Conservation (phyloP, 1,140 invertebrate species). For the Chrysomallon squamiferum region DNA sequence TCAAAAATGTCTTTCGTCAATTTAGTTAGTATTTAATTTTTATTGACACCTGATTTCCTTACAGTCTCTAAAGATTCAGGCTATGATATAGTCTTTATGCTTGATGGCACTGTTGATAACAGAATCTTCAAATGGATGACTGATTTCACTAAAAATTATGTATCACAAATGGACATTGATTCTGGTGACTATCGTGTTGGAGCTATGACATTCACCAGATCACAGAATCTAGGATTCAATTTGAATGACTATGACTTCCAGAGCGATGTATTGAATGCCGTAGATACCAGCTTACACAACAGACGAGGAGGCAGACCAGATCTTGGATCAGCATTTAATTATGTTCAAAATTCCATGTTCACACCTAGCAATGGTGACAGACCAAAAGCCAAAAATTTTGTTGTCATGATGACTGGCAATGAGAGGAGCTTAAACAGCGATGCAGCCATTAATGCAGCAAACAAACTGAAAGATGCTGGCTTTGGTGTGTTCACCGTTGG, state of each 20-base stretch:
- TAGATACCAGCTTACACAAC: neutral
- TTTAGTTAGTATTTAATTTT: too few species aligned
- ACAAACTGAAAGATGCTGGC: neutral
- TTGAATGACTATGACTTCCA: constrained; percentile 36
- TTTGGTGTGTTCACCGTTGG: constrained; percentile 1
- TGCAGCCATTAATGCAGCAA: neutral
- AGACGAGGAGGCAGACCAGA: constrained; percentile 22
- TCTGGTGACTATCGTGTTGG: constrained; percentile 34
- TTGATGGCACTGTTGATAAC: constrained; percentile 41
- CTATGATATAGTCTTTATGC: constrained; percentile 49
- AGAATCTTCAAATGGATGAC: constrained; percentile 35
- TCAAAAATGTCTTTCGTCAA: too few species aligned
- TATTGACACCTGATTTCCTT: neutral
- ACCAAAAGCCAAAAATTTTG: constrained; percentile 13
- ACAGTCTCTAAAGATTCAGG: constrained; percentile 17
- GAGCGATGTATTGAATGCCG: constrained; percentile 1
- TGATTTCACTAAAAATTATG: constrained; percentile 31
- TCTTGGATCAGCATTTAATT: constrained; percentile 27
- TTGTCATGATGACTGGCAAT: constrained; percentile 17
- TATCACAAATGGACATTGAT: constrained; percentile 29
- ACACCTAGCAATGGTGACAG: constrained; percentile 15
- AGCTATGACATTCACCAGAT: constrained; percentile 33
- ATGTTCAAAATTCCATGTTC: constrained; percentile 12
- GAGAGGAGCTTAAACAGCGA: neutral
- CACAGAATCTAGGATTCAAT: constrained; percentile 38